phyloP scores from a whole-genome alignment of 2,113 vertebrate genomes.

The Hystrix brachyura region DNA sequence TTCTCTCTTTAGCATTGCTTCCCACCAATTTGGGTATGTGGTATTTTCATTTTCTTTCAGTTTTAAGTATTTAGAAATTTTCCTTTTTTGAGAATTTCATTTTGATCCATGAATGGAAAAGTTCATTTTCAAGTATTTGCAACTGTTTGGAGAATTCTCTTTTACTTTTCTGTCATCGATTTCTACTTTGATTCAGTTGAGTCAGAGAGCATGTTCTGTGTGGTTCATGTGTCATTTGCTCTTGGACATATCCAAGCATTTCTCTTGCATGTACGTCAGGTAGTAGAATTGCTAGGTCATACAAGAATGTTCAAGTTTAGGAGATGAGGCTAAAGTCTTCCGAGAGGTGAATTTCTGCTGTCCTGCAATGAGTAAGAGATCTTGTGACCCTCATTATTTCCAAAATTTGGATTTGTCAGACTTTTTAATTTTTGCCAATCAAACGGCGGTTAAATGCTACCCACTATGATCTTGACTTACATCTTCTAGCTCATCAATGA shows the following conservation, averaged over 20 bases:
- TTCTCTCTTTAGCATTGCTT: neutral
- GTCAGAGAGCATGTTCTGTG: neutral
- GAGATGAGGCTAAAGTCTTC: neutral
- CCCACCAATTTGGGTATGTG: neutral
- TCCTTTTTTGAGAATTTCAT: neutral
- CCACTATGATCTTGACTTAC: too few relatives aligned
- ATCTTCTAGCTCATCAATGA: neutral
- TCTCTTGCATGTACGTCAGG: neutral
- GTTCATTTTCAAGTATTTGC: neutral
- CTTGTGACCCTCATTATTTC: too few relatives aligned
- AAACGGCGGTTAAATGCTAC: neutral
- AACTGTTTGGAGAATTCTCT: neutral
- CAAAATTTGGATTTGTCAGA: neutral
- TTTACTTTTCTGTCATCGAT: neutral
- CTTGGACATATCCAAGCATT: neutral
- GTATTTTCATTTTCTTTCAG: neutral
- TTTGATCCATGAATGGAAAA: neutral
- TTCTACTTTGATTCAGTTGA: neutral
- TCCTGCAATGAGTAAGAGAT: neutral
- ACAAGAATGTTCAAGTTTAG: neutral
- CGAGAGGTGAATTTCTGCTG: neutral
- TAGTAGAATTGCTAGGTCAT: accelerated
- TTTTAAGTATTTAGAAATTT: neutral
- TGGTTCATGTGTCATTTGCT: neutral
- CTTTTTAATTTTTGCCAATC: neutral